A percentile compares a stretch with the other conserved stretches of the same genome.
These are phyloP conservation scores for Drosophila kanekoi DNA, from an alignment of 2,888 invertebrate genomes.

Conservation along the genomic window DNA sequence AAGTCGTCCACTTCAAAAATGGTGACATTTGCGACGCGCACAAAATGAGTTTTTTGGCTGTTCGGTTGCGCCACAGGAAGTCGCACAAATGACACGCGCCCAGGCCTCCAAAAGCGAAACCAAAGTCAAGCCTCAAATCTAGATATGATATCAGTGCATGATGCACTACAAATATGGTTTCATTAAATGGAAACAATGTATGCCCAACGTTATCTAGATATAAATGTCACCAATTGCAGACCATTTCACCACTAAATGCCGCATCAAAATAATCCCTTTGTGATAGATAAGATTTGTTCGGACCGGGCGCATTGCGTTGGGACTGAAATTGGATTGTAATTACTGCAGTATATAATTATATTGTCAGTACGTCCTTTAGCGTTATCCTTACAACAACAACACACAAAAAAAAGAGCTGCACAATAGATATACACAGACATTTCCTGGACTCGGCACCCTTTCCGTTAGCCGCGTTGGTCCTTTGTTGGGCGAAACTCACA, in stretches of 20 bases:
- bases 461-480: constrained; percentile 36
- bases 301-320: constrained; percentile 56
- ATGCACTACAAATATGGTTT: constrained; percentile 67
- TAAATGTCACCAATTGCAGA: constrained; percentile 53
- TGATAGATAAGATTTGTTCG: constrained; percentile 68
- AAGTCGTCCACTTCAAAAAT: constrained; percentile 68
- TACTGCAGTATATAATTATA: constrained; percentile 76
- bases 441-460: constrained; percentile 67
- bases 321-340: constrained; percentile 82
- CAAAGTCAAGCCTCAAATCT: constrained; percentile 67
- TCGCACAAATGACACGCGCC: constrained; percentile 70
- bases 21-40: constrained; percentile 72
- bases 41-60: constrained; percentile 69
- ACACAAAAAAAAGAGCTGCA: constrained; percentile 33
- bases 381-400: constrained; percentile 48
- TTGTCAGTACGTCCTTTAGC: constrained; percentile 67
- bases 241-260: constrained; percentile 71
- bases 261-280: constrained; percentile 73
- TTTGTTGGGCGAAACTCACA: constrained; percentile 70
- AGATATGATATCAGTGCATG: constrained; percentile 42
- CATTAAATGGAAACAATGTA: constrained; percentile 62
- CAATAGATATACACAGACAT: constrained; percentile 49
- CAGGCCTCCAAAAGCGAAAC: constrained; percentile 11
- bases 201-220: constrained; percentile 59
- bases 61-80: constrained; percentile 60